Evolutionary conservation across 2,888 invertebrate species (phyloP).

Genomic region (Troilus luridus): DNA sequence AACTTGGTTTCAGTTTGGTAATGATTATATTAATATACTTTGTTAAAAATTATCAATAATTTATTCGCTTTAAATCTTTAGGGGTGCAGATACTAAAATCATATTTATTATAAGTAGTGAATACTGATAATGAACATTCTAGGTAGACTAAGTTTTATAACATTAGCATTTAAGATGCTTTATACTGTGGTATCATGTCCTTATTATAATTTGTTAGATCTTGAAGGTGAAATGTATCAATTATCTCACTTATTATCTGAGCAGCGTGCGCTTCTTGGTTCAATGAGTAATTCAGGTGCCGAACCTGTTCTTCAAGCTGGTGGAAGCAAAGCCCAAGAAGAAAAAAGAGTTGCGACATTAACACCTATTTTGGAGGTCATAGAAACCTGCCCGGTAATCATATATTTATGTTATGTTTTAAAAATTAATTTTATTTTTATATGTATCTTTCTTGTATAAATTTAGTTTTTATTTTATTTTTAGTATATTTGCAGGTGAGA

Average conservation of each 20-base stretch:
- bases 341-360: constrained; percentile 57
- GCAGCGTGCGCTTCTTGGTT: constrained; percentile 86
- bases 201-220: constrained; percentile 72
- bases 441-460: no score
- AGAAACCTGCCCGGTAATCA: constrained; percentile 60
- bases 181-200: neutral
- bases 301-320: constrained; percentile 56
- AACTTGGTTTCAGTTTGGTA: neutral
- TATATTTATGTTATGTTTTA: neutral
- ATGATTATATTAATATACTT: neutral
- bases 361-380: constrained; percentile 53
- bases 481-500: no score
- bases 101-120: neutral
- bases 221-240: constrained; percentile 99
- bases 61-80: neutral
- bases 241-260: constrained; percentile 94
- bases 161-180: neutral
- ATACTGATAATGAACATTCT: neutral
- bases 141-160: neutral
- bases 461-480: no score
- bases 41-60: neutral
- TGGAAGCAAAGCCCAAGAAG: constrained; percentile 55
- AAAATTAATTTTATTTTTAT: neutral
- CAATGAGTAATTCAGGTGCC: constrained; percentile 70
- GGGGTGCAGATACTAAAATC: neutral